Evolutionary conservation across 2,888 invertebrate genomes (phyloP).

Genomic region (Cephonodes hylas): DNA sequence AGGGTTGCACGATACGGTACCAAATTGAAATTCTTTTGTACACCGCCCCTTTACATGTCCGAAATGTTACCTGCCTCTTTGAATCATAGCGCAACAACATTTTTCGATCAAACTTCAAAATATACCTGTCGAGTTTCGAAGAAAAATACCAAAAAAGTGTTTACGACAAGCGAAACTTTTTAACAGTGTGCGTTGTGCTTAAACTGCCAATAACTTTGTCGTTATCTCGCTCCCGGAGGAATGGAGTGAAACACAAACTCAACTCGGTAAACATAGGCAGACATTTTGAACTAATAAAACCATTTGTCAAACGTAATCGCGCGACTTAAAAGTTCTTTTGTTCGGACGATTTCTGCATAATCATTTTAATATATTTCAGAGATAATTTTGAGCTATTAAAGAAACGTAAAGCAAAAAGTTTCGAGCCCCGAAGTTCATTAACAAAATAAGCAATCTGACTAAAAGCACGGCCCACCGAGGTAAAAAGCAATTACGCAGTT

Average conservation of each 20-base stretch:
- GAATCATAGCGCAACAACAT: conserved; percentile 57
- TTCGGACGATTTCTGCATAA: conserved; percentile 12
- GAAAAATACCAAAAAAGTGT: conserved; percentile 21
- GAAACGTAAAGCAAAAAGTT: conserved; percentile 59
- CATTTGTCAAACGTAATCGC: conserved; percentile 4
- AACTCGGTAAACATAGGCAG: conserved; percentile 3
- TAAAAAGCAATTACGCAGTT: conserved; percentile 73
- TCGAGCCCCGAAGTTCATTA: conserved; percentile 62
- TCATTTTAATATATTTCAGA: conserved; percentile 28
- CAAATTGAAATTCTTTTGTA: conserved; percentile 80
- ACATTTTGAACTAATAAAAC: conserved; percentile 5
- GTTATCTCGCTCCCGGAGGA: conserved; percentile 3
- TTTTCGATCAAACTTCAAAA: conserved; percentile 56
- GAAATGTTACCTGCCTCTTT: conserved; percentile 67
- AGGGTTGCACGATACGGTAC: conserved; percentile 71
- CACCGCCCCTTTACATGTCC: conserved; percentile 68
- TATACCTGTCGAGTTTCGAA: conserved; percentile 27
- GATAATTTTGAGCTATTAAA: conserved; percentile 53
- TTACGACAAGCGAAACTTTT: conserved; percentile 26
- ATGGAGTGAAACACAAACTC: conserved; percentile 2
- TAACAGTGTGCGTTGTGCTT: conserved; percentile 12
- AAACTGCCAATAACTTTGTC: conserved; percentile 11
- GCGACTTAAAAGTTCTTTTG: conserved; percentile 10
- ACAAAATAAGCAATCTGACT: conserved; percentile 74
- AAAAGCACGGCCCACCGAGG: conserved; percentile 69